Evolutionary conservation across 2,888 invertebrate species (phyloP).

Genomic region (Phortica okadai): DNA sequence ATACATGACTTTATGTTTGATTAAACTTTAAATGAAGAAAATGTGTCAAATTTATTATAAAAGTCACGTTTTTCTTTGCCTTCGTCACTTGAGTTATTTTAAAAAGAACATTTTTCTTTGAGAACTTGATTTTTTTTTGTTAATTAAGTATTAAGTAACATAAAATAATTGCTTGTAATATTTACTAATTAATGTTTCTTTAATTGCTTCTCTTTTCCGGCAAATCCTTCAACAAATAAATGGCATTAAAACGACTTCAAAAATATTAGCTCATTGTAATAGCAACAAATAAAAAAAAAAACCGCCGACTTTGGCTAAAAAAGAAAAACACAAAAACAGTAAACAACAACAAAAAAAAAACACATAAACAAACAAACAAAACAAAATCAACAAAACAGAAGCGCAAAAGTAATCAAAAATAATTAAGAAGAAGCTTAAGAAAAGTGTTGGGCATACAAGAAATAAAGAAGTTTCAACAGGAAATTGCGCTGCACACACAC

Average conservation of each 20-base stretch:
- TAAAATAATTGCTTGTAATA: background rate
- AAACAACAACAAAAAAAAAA: conserved; percentile 43
- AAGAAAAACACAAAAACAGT: background rate
- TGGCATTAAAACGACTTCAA: too few species aligned
- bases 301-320: background rate
- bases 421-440: background rate
- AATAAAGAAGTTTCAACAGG: conserved; percentile 38
- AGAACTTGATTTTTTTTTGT: too few species aligned
- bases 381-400: conserved; percentile 28
- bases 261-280: background rate
- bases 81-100: too few species aligned
- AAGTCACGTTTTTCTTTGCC: too few species aligned
- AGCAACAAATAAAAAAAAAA: background rate
- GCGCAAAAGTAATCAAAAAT: conserved; percentile 23
- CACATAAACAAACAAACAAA: conserved; percentile 43
- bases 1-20: too few species aligned
- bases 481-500: conserved; percentile 3
- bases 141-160: background rate
- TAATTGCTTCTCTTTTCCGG: conserved; percentile 34
- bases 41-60: too few species aligned
- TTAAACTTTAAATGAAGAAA: too few species aligned
- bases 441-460: conserved; percentile 9
- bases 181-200: conserved; percentile 19
- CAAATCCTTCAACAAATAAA: too few species aligned
- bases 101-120: too few species aligned